Evolutionary conservation across 2,797 vertebrate species (phyloP), one percentile per base, ranked within the genome.

Genomic region (Lepilemur ruficaudatus): DNA sequence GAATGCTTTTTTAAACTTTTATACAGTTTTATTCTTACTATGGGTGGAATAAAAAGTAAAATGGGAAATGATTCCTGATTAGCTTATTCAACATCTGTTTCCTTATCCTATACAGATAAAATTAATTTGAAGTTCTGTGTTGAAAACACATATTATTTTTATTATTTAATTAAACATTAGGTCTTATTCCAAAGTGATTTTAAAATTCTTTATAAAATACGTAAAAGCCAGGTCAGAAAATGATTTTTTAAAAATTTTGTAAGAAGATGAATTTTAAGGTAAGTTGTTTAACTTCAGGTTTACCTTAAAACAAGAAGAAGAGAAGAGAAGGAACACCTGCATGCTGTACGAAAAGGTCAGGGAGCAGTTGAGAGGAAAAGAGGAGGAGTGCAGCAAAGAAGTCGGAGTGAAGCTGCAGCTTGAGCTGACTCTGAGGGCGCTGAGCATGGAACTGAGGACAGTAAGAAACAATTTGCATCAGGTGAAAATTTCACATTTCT

Each of bases 261-360:
- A 52, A 67, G 0, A 57, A 67, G 43, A 61, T 30, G 4, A 73
- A 73, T 73, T 73, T 18, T 73, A 73, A 46, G 28, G 8, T 73
- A 46, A 73, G 15, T 2, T 3, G 6, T 96, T 94, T 96, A 96
- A 95, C 92, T 15, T 12, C 89, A 99, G 99, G 97, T 99, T 99
- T 97, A 98, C 99, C 95, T 98, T 99, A 91, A 99, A 99, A 98
- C 99, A 99, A 98, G 99, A 99, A 96, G 99, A 99, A 96, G 99
- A 99, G 96, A 99, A 96, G 99, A 99, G 96, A 99, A 99, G 93
- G 99, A 98, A 98, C 81, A 96, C 98, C 81, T 98, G 98, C 97
- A 99, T 98, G 96, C 97, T 99, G 10, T 82, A 41, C 55, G 52
- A 76, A 67, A 91, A 93, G 82, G 38, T 75, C 30, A 92, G 79